Base-by-base conservation (phyloP, 2,888 invertebrate species). In the Cerceris rybyensis region DNA sequence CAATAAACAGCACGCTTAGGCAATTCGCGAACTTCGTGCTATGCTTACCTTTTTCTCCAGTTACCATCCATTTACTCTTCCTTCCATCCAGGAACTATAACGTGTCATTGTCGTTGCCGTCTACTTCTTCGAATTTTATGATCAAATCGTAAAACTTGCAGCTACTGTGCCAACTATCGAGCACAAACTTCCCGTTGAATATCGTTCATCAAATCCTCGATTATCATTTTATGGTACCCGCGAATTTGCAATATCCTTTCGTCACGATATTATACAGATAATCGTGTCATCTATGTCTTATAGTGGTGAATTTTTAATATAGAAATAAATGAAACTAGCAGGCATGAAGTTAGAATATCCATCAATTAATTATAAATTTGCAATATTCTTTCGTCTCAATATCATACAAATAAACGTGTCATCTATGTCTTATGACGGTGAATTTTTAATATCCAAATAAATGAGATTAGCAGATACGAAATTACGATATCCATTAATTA, bases 111-210 rank as follows among this genome's bases (percentile, higher is more conserved):
- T 28, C 28, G 28, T 28, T 4, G 28, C 50, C 59, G 59, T 67
- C 41, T 54, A 55, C 41, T 49, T 39, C 60, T 60, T 49, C 7
- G 8, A 46, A 41, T 66, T 66, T 55, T 66, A 55, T 55, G 61
- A 72, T 13, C 8, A 9, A 49, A 66, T 41, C 66, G 66, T 66
- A 72, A 72, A 66, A 49, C 16, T 50, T 55, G 60, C 67, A 58
- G 49, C 39, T 52, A 58, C 28, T 41, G 58, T 41, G 58, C 67
- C 50, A 17, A 58, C 49, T 17, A 67, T 58, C 49, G 49, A 13
- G 50, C 13, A 16, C 16, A 39, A 17, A 58, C 9, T 17, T 28
- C n/a, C 14, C 58, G 42, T 28, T 28, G 58, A 58, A 55, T 55
- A 52, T 61, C 61, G 52, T 59, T 52, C 39, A 28, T 59, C 65